phyloP scores from a whole-genome alignment of 2,113 vertebrate species.

The Rhinichthys klamathensis region DNA sequence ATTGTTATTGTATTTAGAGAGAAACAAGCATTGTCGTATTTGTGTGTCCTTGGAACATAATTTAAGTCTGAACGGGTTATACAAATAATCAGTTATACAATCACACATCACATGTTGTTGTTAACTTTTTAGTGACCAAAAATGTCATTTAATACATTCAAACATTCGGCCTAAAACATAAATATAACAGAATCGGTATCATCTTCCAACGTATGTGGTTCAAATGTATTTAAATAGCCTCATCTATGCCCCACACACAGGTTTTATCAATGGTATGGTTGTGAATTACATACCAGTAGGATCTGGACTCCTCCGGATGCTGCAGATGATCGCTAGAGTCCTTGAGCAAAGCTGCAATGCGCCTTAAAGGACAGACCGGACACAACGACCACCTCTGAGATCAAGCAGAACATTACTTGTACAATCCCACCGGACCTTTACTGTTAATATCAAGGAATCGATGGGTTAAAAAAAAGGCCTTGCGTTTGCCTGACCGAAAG shows the following conservation, averaged over 20 bases:
- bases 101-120: neutral
- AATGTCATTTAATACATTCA: neutral
- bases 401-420: conserved; percentile 7
- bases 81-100: too few relatives aligned
- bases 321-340: conserved; percentile 43
- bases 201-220: neutral
- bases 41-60: neutral
- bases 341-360: conserved; percentile 50
- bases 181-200: neutral
- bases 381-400: conserved; percentile 17
- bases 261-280: neutral
- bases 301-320: conserved; percentile 47
- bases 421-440: conserved; percentile 5
- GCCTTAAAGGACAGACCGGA: conserved; percentile 43
- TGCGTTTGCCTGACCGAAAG: neutral
- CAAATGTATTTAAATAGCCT: neutral
- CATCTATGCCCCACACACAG: neutral
- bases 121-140: conserved; percentile 1
- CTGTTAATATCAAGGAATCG: neutral
- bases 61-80: neutral
- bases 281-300: conserved; percentile 26
- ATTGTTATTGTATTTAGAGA: neutral
- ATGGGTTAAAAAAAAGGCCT: conserved; percentile 8
- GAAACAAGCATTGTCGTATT: neutral
- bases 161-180: neutral